Base-by-base conservation (phyloP, 2,797 vertebrate genomes). In the Lerista edwardsae region DNA sequence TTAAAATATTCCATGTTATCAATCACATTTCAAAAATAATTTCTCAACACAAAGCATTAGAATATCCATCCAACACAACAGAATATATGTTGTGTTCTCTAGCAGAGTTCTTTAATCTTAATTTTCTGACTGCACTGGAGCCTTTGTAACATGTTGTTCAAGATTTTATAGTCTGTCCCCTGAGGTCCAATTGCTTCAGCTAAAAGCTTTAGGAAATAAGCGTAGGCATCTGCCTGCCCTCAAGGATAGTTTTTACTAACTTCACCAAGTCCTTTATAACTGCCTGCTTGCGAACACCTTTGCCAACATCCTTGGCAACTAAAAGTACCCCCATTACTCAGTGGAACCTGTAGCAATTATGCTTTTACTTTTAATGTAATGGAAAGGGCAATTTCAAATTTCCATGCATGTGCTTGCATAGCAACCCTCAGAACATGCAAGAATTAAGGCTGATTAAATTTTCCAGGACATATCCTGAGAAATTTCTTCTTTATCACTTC, bases 151-250 rank as follows among this genome's bases (percentile, higher is more conserved):
- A 69, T 59, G 51, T 10, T 73, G 36, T 36, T 82, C 27, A 82
- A 82, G 69, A 82, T 84, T 84, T 84, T 78, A 71, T 62, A 11
- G 51, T 47, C 27, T 31, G 15, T 71, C 55, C 29, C 65, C 17
- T 84, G 65, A 84, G 65, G 39, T 47, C 39, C 64, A 84, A 71
- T 55, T 77, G 36, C 74, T 78, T 69, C 47, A 62, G 27, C 82
- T 71, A 84, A 84, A 78, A 78, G 65, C 65, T 84, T 82, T 78
- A 84, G 55, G 55, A 78, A 68, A 71, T 78, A 83, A 83, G 81
- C 36, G 64, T 84, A 47, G 44, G n/a, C 39, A 84, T 71, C 67
- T 78, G 75, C 61, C 81, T 84, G 75, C 75, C 67, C 75, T 84
- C 12, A 77, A 84, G 75, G 75, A 78, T 19, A 44, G 25, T 44